These are phyloP conservation scores for Listronotus bonariensis DNA, from an alignment of 1,140 invertebrate genomes.

Conservation along the genomic window DNA sequence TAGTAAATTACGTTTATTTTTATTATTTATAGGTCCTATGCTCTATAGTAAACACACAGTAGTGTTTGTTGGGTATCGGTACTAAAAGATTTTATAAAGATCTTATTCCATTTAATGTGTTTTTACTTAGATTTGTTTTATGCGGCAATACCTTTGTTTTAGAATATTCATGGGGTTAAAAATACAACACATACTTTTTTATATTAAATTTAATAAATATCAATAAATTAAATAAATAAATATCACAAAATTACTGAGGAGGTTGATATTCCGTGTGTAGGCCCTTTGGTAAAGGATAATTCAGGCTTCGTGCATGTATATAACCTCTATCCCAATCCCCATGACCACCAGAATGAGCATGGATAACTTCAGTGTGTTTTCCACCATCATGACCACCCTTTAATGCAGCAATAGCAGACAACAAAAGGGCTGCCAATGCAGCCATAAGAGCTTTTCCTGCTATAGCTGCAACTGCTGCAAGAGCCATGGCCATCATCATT, in stretches of 20 bases:
- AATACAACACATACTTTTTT: background rate
- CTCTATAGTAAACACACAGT: no score
- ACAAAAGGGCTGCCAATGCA: constrained; percentile 71
- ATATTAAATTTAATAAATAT: background rate
- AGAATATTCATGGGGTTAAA: no score
- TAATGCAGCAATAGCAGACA: constrained; percentile 75
- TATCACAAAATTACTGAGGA: no score
- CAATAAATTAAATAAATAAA: constrained; percentile 10
- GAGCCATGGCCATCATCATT: constrained; percentile 72
- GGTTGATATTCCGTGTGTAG: constrained; percentile 51
- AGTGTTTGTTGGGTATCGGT: no score
- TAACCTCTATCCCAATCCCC: background rate
- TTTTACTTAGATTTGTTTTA: no score
- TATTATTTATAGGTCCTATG: no score
- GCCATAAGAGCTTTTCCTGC: constrained; percentile 80
- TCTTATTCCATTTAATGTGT: no score
- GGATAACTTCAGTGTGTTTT: constrained; percentile 62
- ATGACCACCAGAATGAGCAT: constrained; percentile 65
- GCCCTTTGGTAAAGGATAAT: constrained; percentile 53
- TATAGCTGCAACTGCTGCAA: constrained; percentile 73
- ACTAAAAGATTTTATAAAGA: no score
- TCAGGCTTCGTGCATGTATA: constrained; percentile 60
- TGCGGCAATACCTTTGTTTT: no score
- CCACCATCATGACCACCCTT: constrained; percentile 68
- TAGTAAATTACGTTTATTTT: no score